phyloP scores from a whole-genome alignment of 2,797 vertebrate species.

The Anguilla anguilla region DNA sequence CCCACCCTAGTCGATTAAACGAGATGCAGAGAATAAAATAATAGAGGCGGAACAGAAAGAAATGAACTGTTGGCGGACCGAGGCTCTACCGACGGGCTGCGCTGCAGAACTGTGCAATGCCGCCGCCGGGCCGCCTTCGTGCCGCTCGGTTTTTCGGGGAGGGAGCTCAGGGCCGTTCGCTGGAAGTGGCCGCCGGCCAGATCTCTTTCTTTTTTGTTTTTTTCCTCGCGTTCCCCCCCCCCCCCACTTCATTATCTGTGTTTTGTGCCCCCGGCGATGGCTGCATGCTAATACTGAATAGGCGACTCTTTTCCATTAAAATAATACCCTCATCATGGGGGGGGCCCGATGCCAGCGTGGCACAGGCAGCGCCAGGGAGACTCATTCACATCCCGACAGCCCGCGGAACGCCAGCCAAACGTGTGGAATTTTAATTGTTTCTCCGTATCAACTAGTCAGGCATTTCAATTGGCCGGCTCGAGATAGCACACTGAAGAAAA shows the following conservation, averaged over 20 bases:
- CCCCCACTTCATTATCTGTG: conserved; percentile 49
- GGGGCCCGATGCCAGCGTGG: conserved; percentile 59
- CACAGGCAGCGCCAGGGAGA: conserved; percentile 50
- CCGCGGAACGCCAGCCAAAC: conserved; percentile 54
- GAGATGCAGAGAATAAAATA: not conserved
- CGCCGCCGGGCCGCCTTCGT: conserved; percentile 56
- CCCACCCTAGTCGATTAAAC: conserved; percentile 41
- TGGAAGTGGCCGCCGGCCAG: conserved; percentile 29
- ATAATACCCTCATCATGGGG: conserved; percentile 65
- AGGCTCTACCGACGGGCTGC: not conserved
- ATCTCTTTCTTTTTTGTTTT: conserved; percentile 28
- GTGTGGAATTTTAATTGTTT: conserved; percentile 72
- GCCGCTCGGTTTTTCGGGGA: conserved; percentile 55
- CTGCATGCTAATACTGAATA: conserved; percentile 67
- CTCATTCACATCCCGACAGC: conserved; percentile 52
- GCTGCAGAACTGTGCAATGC: conserved; percentile 30
- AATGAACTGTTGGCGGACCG: conserved; percentile 43
- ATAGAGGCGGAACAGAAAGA: not conserved
- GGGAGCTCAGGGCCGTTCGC: conserved; percentile 46
- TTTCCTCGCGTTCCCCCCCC: no score
- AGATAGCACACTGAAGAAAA: conserved; percentile 44
- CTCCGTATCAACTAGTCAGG: conserved; percentile 59
- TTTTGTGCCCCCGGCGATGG: conserved; percentile 41
- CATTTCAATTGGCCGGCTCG: conserved; percentile 49
- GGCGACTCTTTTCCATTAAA: conserved; percentile 70